Evolutionary conservation across 2,113 vertebrate species (phyloP).

Genomic region (Paedocypris sp.): DNA sequence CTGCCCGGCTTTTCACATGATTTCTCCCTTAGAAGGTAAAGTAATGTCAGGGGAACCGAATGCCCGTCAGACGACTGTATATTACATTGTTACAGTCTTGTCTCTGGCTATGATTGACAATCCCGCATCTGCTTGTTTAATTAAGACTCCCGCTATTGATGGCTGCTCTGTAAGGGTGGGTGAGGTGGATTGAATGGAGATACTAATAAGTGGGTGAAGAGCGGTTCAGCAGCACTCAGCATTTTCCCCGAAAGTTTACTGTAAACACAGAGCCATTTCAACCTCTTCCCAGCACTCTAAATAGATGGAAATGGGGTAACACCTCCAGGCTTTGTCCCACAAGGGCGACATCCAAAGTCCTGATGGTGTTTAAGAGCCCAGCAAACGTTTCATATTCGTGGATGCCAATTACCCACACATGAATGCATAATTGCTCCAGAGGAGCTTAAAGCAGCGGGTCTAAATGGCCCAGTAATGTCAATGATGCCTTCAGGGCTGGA

Average conservation of each 20-base stretch:
- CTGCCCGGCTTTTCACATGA: constrained; percentile 3
- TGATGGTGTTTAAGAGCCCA: constrained; percentile 47
- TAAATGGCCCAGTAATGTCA: constrained; percentile 42
- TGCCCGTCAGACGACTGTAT: not conserved
- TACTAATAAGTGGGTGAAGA: constrained; percentile 13
- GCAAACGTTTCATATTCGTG: constrained; percentile 63
- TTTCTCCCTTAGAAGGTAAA: not conserved
- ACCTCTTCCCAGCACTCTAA: constrained; percentile 41
- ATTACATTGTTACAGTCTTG: not conserved
- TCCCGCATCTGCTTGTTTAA: constrained; percentile 15
- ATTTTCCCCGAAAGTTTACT: constrained; percentile 45
- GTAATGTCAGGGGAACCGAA: constrained; percentile 6
- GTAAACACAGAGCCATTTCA: constrained; percentile 50
- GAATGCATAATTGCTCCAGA: constrained; percentile 56
- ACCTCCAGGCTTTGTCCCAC: constrained; percentile 51
- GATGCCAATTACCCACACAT: constrained; percentile 51
- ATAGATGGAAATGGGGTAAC: constrained; percentile 57
- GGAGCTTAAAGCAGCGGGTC: constrained; percentile 52
- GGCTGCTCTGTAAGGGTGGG: not conserved
- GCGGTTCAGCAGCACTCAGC: constrained; percentile 29
- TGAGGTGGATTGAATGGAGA: too few relatives aligned
- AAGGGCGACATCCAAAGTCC: constrained; percentile 38
- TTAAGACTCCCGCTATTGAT: constrained; percentile 22
- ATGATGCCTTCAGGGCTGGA: constrained; percentile 40
- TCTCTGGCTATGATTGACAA: constrained; percentile 10